Conservation (phyloP, 35 echinoderm and acorn worm genomes). For the Hemicentrotus pulcherrimus region DNA sequence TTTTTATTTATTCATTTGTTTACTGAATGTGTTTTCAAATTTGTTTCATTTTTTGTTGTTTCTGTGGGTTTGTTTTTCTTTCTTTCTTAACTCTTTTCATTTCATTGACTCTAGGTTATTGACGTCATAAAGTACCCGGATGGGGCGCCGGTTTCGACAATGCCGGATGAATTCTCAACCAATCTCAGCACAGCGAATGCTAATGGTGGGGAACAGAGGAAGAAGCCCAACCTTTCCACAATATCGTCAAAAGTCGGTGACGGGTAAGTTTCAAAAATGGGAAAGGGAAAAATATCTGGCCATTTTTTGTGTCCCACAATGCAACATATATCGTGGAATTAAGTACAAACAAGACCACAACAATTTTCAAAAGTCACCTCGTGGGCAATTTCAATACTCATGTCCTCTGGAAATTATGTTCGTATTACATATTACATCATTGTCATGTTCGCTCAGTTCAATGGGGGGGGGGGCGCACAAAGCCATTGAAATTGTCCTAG, state of each 20-base stretch:
- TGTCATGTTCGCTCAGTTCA: too few species aligned
- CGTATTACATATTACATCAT: too few species aligned
- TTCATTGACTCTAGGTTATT: not conserved
- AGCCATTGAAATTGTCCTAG: too few species aligned
- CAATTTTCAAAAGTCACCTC: too few species aligned
- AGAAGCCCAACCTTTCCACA: not conserved
- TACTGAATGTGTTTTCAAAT: not conserved
- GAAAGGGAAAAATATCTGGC: too few species aligned
- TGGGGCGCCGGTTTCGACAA: conserved; percentile 40
- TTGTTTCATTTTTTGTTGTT: not conserved
- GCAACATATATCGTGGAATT: too few species aligned
- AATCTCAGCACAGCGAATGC: not conserved
- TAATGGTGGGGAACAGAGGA: not conserved
- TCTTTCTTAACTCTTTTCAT: not conserved
- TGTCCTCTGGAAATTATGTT: too few species aligned
- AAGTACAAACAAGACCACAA: too few species aligned
- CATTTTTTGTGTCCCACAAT: too few species aligned
- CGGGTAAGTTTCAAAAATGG: not conserved
- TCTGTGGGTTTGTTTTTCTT: not conserved
- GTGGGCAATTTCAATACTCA: too few species aligned
- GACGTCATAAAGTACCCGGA: conserved; percentile 52
- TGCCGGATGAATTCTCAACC: conserved; percentile 15
- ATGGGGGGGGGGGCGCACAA: too few species aligned
- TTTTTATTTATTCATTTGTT: not conserved
- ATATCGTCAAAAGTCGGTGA: not conserved